Evolutionary conservation across 2,888 invertebrate genomes (phyloP).

Genomic region (Pinctada fucata): DNA sequence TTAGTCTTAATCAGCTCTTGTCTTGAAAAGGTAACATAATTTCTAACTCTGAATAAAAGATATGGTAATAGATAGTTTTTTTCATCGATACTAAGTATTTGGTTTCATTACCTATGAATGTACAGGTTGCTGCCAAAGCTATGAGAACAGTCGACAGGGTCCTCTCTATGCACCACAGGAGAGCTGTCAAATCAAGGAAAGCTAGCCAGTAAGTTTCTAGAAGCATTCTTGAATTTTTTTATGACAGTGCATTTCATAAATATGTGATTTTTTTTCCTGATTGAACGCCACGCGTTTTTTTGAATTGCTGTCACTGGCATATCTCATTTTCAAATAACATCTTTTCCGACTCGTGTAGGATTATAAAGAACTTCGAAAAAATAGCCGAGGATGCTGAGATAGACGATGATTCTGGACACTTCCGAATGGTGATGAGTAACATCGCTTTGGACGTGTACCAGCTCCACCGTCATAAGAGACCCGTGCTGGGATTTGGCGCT

Average conservation of each 20-base stretch:
- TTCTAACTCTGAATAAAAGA: too few species aligned
- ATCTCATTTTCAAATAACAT: too few species aligned
- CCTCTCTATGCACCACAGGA: conserved; percentile 49
- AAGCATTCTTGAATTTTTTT: neutral
- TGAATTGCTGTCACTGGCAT: too few species aligned
- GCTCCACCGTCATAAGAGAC: conserved; percentile 44
- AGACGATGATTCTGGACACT: conserved; percentile 41
- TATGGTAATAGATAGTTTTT: too few species aligned
- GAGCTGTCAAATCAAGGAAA: conserved; percentile 50
- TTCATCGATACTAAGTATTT: too few species aligned
- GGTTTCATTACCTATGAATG: too few species aligned
- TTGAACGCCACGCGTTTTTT: too few species aligned
- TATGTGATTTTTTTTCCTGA: neutral
- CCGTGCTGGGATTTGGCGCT: conserved; percentile 67
- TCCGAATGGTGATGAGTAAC: conserved; percentile 61
- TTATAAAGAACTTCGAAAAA: conserved; percentile 60
- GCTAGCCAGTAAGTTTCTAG: conserved; percentile 52
- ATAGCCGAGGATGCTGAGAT: conserved; percentile 59
- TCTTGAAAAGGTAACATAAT: too few species aligned
- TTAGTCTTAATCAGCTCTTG: too few species aligned
- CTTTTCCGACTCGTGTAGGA: conserved; percentile 43
- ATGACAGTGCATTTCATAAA: neutral
- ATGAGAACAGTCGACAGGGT: conserved; percentile 58
- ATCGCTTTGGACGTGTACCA: conserved; percentile 67
- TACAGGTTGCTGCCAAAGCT: conserved; percentile 56